phyloP scores from a whole-genome alignment of 2,888 invertebrate species.

The Imbricaverruca yamaguchii region DNA sequence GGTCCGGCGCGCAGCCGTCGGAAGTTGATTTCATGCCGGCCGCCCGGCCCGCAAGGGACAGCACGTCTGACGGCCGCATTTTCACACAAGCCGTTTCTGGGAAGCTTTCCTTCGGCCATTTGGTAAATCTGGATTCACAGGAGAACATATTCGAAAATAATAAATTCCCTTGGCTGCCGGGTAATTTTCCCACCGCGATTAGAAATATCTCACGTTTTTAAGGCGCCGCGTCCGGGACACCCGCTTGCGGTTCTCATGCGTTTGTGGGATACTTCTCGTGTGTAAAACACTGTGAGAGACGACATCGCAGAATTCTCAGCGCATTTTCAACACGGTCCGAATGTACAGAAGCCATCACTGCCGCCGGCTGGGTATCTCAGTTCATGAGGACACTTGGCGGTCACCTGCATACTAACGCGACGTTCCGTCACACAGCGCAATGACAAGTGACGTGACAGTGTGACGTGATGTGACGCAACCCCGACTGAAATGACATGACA shows the following conservation, averaged over 20 bases:
- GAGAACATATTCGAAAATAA: constrained; percentile 19
- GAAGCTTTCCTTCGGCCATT: constrained; percentile 7
- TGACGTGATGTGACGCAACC: too few species aligned
- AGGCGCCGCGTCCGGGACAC: neutral
- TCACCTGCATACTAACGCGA: too few species aligned
- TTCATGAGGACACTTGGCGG: neutral
- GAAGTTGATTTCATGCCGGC: neutral
- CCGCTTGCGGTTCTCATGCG: constrained; percentile 3
- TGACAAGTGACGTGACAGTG: too few species aligned
- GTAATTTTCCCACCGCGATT: constrained; percentile 19
- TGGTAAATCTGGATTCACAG: constrained; percentile 16
- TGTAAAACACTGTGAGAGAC: constrained; percentile 12
- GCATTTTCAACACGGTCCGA: neutral
- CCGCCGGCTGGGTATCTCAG: neutral
- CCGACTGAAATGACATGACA: too few species aligned
- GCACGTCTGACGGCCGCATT: neutral
- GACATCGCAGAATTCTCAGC: neutral
- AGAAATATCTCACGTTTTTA: constrained; percentile 18
- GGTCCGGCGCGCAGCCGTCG: neutral
- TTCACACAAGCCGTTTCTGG: constrained; percentile 2
- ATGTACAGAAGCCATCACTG: neutral
- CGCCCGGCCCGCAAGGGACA: too few species aligned
- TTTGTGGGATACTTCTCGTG: constrained; percentile 17
- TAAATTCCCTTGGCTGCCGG: constrained; percentile 6
- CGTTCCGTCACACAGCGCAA: too few species aligned